Base-by-base conservation (phyloP, 2,797 vertebrate species). In the Danio tinwini region DNA sequence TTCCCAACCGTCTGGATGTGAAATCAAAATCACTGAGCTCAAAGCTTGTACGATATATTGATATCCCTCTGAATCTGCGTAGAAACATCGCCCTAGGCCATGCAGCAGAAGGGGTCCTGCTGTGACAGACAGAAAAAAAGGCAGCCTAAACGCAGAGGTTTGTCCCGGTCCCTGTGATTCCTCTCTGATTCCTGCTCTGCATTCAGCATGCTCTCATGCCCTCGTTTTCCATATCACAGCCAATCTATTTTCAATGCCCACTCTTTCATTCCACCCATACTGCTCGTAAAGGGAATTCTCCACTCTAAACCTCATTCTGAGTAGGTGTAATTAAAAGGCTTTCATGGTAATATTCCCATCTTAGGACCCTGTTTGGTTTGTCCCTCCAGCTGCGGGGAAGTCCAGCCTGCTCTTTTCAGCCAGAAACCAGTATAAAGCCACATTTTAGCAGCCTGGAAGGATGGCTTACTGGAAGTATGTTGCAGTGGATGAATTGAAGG, bases 291-390 rank as follows among this genome's bases (percentile, higher is more conserved):
- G 80, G 49, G 47, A 63, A 77, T 76, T 58, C 69, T 69, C 44
- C 3, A 44, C 73, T 71, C 45, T 80, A 83, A 76, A 71, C 58
- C 72, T 71, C 58, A 52, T 70, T 62, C 14, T 62, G 71, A 80
- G 29, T 49, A 78, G 19, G 58, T 61, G 56, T 76, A 84, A 82
- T 68, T 68, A 63, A 82, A 80, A 82, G 13, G 49, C 71, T 73
- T 76, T 72, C 47, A 52, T 80, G 58, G 12, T 49, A 69, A 58
- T 82, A 76, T 69, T 65, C 49, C 68, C 44, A 71, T 67, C 44
- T 58, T 17, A 72, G 62, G 14, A 55, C 56, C 55, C 45, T 52
- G 71, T 37, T 63, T 62, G 29, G n/a, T 63, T 72, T 75, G 55
- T 50, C 21, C 62, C 42, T 70, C 16, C 21, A 29, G 44, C 21